Base-by-base conservation (phyloP, 2,888 invertebrate species). In the Erynnis tages region DNA sequence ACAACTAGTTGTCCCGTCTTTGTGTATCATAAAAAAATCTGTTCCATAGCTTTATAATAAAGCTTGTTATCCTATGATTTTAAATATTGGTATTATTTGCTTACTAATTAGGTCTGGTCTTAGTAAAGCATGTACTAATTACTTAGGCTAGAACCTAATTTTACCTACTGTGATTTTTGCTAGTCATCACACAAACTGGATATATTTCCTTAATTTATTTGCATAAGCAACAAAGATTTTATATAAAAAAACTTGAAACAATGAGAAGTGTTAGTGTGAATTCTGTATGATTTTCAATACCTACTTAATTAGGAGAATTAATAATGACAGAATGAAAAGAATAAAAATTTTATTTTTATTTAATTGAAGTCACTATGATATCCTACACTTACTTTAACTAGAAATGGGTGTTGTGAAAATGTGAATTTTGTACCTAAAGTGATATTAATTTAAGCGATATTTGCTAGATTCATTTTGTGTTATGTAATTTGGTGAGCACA, bases 381-480 rank as follows among this genome's bases (percentile, higher is more conserved):
- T n/a, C n/a, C n/a, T n/a, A n/a, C n/a, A n/a, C n/a, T n/a, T n/a
- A n/a, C n/a, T n/a, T n/a, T n/a, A n/a, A n/a, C n/a, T n/a, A n/a
- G 11, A 29, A 19, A 21, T 13, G 43, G 17, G 16, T 41, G 34
- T 6, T 27, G 25, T 17, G 59, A 63, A 59, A 61, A 61, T 52
- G 35, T 35, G 35, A 43, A 21, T 44, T 71, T 74, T 73, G 67
- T 81, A 82, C 76, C 69, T 76, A 78, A 81, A 85, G 88, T 88
- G 88, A 89, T 89, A 88, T 84, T 88, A 88, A 83, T 81, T 84
- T 87, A 86, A 84, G 86, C 76, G 70, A 74, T 76, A 78, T 71
- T 63, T 68, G 69, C 72, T 82, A 81, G 77, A 77, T 84, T 84
- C 81, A 79, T 82, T 79, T 78, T 82, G 79, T 79, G 73, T 49